Base-by-base conservation (phyloP, 1,140 invertebrate species). In the Drosophila nasuta region DNA sequence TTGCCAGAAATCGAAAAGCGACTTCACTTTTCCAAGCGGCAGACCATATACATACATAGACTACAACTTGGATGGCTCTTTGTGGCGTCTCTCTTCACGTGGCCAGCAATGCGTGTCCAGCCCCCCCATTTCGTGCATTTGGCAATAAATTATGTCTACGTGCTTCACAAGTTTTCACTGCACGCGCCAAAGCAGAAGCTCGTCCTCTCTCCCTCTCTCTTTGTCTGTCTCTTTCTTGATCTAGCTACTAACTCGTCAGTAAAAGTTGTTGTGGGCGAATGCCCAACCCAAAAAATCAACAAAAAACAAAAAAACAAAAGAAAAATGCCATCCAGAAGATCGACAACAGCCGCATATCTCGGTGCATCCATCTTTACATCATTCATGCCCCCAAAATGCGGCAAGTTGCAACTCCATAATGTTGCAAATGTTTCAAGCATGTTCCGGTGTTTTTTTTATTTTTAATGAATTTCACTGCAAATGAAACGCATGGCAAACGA, bases 81-180 rank as follows among this genome's bases (percentile, higher is more conserved):
- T 30, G 28, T 20, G 13, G 15, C 13, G 94, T 95, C n/a, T 71
- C n/a, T 71, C 62, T 62, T 68, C 68, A 68, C 56, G 67, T 70
- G 67, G 48, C 33, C 67, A 70, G 25, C 58, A 54, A 58, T 62
- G 67, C 67, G 67, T 70, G 57, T 62, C 67, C 67, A 70, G 56
- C n/a, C 41, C 13, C 49, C 49, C 45, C 45, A 51, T 56, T 65
- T 62, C 67, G 49, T 70, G 67, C 67, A 70, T 70, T 70, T 70
- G 67, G 57, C 67, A 70, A 70, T 70, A 70, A 70, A 60, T 70
- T 70, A 52, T 60, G 67, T 70, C 48, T 70, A 70, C 67, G 67
- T 70, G 67, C 57, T 46, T 60, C 58, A 54, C 48, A 60, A 70
- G 58, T 70, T 70, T 70, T 70, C 67, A 62, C 67, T 70, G 57